Percentiles rank a stretch among this genome's conserved stretches.
phyloP scores from a whole-genome alignment of 2,888 invertebrate species.

The Periphyllus acericola region DNA sequence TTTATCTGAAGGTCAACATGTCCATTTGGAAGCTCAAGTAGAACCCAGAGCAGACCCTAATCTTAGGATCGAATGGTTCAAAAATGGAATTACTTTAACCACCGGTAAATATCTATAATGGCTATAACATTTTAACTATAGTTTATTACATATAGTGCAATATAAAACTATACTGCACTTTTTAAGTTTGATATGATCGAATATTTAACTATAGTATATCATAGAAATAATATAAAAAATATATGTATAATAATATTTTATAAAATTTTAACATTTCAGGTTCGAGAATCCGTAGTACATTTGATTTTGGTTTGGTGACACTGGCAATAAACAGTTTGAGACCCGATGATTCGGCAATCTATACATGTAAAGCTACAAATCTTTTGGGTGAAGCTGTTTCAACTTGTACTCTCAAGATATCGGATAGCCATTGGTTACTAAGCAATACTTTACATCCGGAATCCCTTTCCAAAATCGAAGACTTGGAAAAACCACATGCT shows the following conservation, averaged over 20 bases:
- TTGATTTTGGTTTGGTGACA: slow-evolving; percentile 96
- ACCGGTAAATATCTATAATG: slow-evolving; percentile 71
- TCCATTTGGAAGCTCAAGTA: slow-evolving; percentile 88
- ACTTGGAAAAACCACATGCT: slow-evolving; percentile 83
- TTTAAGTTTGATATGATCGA: not conserved
- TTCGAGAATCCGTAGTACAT: slow-evolving; percentile 89
- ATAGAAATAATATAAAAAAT: not conserved
- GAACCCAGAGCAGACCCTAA: slow-evolving; percentile 91
- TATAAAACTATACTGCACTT: too few species aligned
- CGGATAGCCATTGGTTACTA: slow-evolving; percentile 85
- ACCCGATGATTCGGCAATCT: slow-evolving; percentile 92
- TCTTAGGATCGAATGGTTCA: slow-evolving; percentile 89
- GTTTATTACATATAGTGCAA: not conserved
- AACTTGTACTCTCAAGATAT: slow-evolving; percentile 88
- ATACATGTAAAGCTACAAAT: slow-evolving; percentile 94
- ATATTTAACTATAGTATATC: not conserved
- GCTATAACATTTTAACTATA: not conserved
- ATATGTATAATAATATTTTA: not conserved
- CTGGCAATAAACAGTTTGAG: slow-evolving; percentile 88
- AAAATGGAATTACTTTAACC: slow-evolving; percentile 86
- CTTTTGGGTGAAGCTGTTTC: slow-evolving; percentile 94
- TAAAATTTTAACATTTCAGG: slow-evolving; percentile 63
- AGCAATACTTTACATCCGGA: slow-evolving; percentile 90
- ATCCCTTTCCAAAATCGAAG: slow-evolving; percentile 85
- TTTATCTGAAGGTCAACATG: slow-evolving; percentile 85